Conservation (phyloP, 2,113 vertebrate species). For the Centrocercus urophasianus region DNA sequence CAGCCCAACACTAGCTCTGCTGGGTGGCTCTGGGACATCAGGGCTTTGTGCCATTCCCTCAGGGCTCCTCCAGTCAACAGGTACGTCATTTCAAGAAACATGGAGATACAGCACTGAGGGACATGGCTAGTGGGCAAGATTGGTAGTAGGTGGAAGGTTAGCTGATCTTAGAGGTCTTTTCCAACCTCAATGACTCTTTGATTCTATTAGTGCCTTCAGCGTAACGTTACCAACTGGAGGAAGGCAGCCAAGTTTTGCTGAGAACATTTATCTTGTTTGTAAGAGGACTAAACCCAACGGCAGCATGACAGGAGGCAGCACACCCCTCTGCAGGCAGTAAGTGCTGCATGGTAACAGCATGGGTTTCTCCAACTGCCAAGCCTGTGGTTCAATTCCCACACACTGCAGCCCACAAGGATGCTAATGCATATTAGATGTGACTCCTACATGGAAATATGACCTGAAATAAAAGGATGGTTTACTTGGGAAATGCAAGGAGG, state of each 20-base stretch:
- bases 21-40: not conserved
- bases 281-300: not conserved
- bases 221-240: not conserved
- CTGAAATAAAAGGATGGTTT: not conserved
- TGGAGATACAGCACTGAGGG: too few relatives aligned
- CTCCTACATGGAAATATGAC: rapidly evolving
- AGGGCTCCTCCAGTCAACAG: not conserved
- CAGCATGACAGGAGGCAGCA: not conserved
- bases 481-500: not conserved
- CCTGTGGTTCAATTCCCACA: rapidly evolving
- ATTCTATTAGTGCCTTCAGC: not conserved
- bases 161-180: too few relatives aligned
- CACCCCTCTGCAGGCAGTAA: not conserved
- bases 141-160: too few relatives aligned
- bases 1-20: not conserved
- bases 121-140: too few relatives aligned
- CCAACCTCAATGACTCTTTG: too few relatives aligned
- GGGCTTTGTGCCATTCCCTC: not conserved
- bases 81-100: too few relatives aligned
- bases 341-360: rapidly evolving
- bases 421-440: rapidly evolving
- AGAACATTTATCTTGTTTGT: not conserved
- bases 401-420: not conserved
- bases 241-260: not conserved
- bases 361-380: not conserved